Conservation (phyloP, 2,113 vertebrate genomes). For the Malurus elegans region DNA sequence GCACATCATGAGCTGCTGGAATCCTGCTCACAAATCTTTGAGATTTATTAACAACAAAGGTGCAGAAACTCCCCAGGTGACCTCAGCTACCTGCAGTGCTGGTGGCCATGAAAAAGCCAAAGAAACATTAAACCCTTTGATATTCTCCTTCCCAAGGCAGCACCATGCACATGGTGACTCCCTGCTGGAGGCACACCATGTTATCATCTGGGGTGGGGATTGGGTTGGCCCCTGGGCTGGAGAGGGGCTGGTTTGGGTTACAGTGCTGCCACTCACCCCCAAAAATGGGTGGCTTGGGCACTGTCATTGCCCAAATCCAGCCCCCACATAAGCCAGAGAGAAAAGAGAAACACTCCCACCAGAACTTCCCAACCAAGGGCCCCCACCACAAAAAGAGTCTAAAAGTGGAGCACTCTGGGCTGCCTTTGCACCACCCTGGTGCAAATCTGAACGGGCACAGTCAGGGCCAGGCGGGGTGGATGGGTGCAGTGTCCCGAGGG, state of each 20-base stretch:
- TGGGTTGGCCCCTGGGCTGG: neutral
- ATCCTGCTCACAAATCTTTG: neutral
- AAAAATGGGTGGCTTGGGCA: neutral
- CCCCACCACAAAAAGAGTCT: neutral
- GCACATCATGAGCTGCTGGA: fast-evolving
- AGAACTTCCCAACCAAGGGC: neutral
- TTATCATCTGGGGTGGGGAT: fast-evolving
- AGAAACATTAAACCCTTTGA: neutral
- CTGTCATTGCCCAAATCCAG: neutral
- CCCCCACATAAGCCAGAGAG: neutral
- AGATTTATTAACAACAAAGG: fast-evolving
- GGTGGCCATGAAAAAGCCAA: neutral
- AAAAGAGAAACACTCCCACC: neutral
- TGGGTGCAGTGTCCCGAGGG: neutral
- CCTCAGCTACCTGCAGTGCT: fast-evolving
- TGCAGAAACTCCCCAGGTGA: neutral
- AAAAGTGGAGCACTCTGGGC: neutral
- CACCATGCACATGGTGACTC: fast-evolving
- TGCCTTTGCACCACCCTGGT: neutral
- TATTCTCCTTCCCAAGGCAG: neutral
- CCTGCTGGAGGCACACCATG: fast-evolving
- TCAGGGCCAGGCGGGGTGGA: neutral
- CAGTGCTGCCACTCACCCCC: neutral
- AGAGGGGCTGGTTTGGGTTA: neutral
- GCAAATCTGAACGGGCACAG: neutral